These are phyloP conservation scores for Columbina picui DNA, from an alignment of 2,113 vertebrate species.

Conservation along the genomic window DNA sequence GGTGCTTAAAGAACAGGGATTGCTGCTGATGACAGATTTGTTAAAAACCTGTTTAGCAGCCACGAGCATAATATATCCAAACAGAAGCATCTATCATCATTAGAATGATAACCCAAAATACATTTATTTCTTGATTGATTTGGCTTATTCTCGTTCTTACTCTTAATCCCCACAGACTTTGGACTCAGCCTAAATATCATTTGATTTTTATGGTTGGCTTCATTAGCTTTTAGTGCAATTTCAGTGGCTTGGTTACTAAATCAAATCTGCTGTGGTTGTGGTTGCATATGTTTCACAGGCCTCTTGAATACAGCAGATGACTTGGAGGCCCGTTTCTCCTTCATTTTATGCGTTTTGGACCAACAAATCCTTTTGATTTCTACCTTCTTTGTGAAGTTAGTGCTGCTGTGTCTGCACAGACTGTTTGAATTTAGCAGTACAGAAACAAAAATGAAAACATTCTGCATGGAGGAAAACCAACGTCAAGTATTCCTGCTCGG, in stretches of 20 bases:
- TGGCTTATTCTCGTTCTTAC: neutral
- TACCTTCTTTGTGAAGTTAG: slow-evolving; percentile 39
- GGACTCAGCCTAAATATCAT: slow-evolving; percentile 9
- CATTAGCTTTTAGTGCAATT: slow-evolving; percentile 42
- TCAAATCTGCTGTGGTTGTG: slow-evolving; percentile 28
- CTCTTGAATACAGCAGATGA: neutral
- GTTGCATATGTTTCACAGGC: slow-evolving; percentile 33
- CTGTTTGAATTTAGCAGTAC: slow-evolving; percentile 48
- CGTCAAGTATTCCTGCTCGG: neutral
- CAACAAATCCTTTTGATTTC: slow-evolving; percentile 14
- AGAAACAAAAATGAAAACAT: slow-evolving; percentile 33
- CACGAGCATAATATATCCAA: neutral
- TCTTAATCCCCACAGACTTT: neutral
- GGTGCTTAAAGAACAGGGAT: slow-evolving; percentile 10
- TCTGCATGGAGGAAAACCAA: slow-evolving; percentile 24
- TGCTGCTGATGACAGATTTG: slow-evolving; percentile 17
- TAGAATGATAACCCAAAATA: slow-evolving; percentile 1
- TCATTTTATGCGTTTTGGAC: slow-evolving; percentile 29
- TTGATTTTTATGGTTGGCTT: slow-evolving; percentile 50
- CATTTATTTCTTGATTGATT: neutral
- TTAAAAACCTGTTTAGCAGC: slow-evolving; percentile 15
- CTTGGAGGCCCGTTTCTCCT: neutral
- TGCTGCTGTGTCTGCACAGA: neutral
- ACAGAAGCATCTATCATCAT: slow-evolving; percentile 13
- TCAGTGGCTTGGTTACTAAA: slow-evolving; percentile 45